Evolutionary conservation across 2,797 vertebrate species (phyloP).

Genomic region (Danio kyathit): DNA sequence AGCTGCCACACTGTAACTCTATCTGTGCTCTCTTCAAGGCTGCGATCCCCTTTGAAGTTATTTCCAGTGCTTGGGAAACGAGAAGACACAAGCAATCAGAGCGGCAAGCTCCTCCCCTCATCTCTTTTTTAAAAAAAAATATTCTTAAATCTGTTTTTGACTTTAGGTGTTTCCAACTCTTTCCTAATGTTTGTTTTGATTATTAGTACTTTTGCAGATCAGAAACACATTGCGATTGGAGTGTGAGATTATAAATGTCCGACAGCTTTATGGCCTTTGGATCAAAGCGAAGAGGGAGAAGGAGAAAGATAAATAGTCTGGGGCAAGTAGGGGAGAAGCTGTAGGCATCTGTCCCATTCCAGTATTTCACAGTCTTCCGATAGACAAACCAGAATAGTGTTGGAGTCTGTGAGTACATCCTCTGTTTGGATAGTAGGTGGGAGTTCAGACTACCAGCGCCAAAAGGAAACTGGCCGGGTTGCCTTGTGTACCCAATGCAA

Average conservation of each 20-base stretch:
- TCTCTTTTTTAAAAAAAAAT: neutral
- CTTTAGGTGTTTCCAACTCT: neutral
- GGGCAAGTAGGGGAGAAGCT: constrained; percentile 44
- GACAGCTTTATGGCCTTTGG: constrained; percentile 33
- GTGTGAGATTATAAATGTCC: constrained; percentile 9
- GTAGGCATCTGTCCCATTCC: constrained; percentile 55
- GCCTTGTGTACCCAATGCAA: constrained; percentile 44
- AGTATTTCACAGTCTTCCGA: constrained; percentile 56
- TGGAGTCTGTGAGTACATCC: constrained; percentile 55
- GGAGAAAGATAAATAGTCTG: constrained; percentile 52
- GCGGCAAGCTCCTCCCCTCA: constrained; percentile 63
- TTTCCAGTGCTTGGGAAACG: constrained; percentile 83
- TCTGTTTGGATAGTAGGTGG: constrained; percentile 54
- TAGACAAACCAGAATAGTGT: constrained; percentile 55
- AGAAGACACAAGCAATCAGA: constrained; percentile 65
- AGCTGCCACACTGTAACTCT: constrained; percentile 86
- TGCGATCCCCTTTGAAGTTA: constrained; percentile 85
- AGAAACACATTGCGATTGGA: neutral
- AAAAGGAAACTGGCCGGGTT: constrained; percentile 57
- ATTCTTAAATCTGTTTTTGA: neutral
- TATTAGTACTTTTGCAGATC: neutral
- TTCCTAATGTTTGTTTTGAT: constrained; percentile 2
- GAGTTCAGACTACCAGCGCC: constrained; percentile 52
- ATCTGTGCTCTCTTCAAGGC: constrained; percentile 81
- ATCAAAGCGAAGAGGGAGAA: constrained; percentile 21